Percentiles rank a stretch among this genome's conserved stretches.
Evolutionary conservation across 1,140 invertebrate species (phyloP).

Genomic region (Arctopsyche grandis): DNA sequence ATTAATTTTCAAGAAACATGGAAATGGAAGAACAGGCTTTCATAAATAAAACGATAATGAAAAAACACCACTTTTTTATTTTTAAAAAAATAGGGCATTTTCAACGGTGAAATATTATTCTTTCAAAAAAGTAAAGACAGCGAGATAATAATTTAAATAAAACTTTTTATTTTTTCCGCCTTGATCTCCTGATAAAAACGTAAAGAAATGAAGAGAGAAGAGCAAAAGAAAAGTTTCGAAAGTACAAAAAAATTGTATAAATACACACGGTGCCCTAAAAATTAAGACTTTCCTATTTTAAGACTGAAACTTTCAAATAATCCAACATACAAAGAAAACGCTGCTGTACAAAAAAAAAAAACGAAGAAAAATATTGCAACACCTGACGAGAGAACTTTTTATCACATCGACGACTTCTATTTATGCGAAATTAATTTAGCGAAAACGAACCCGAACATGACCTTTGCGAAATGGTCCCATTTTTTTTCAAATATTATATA

Average conservation of each 20-base stretch:
- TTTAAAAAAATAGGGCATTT: constrained; percentile 2
- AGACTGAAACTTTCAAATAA: no score
- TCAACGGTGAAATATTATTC: background rate
- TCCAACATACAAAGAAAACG: no score
- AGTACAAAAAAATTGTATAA: background rate
- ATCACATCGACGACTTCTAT: no score
- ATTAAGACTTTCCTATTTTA: background rate
- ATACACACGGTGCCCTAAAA: background rate
- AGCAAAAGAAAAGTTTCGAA: background rate
- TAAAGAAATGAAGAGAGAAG: background rate
- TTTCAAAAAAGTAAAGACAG: background rate
- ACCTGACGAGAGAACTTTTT: no score
- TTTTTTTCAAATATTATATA: no score
- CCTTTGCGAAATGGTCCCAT: no score
- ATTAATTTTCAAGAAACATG: background rate
- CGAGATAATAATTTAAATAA: constrained; percentile 18
- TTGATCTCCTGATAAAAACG: constrained; percentile 17
- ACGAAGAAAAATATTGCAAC: no score
- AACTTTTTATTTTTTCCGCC: constrained; percentile 1
- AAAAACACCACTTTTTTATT: constrained; percentile 12
- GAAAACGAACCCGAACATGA: no score
- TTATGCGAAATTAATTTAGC: no score
- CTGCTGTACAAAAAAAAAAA: no score
- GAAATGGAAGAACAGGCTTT: background rate
- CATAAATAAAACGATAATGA: constrained; percentile 15